Evolutionary conservation across 2,113 vertebrate genomes (phyloP).

Genomic region (Trematomus loennbergii): DNA sequence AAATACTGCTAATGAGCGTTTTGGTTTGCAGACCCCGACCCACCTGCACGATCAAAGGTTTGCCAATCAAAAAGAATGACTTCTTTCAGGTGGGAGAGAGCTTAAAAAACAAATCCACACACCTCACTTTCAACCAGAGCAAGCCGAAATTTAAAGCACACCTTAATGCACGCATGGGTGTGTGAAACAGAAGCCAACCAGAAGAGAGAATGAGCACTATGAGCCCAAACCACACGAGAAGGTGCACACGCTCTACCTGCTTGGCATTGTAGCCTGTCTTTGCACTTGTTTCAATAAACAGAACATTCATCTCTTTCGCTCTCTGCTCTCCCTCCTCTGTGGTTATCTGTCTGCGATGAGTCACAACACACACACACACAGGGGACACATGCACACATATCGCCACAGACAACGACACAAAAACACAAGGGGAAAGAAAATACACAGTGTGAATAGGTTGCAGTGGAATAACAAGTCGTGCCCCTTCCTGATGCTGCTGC

Average conservation of each 20-base stretch:
- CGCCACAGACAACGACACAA: slow-evolving; percentile 56
- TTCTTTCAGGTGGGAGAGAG: slow-evolving; percentile 48
- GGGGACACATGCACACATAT: slow-evolving; percentile 45
- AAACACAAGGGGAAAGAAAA: slow-evolving; percentile 47
- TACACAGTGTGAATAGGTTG: slow-evolving; percentile 65
- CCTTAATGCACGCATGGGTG: slow-evolving; percentile 45
- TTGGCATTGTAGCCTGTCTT: slow-evolving; percentile 87
- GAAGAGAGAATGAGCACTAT: slow-evolving; percentile 49
- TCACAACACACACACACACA: slow-evolving; percentile 54
- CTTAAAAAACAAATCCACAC: slow-evolving; percentile 54
- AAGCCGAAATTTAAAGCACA: slow-evolving; percentile 50
- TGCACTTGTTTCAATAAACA: slow-evolving; percentile 86
- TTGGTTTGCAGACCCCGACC: slow-evolving; percentile 62
- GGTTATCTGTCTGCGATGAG: slow-evolving; percentile 83
- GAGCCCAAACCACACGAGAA: slow-evolving; percentile 47
- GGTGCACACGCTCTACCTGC: slow-evolving; percentile 80
- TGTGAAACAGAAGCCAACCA: slow-evolving; percentile 56
- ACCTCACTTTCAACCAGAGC: slow-evolving; percentile 16
- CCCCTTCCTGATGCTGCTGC: slow-evolving; percentile 67
- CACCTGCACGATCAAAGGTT: slow-evolving; percentile 28
- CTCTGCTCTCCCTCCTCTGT: slow-evolving; percentile 84
- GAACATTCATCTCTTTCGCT: slow-evolving; percentile 86
- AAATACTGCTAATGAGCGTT: slow-evolving; percentile 3
- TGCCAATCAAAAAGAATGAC: not conserved
- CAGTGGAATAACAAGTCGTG: slow-evolving; percentile 65